Evolutionary conservation across 2,888 invertebrate genomes (phyloP), one percentile per base, ranked within the genome.

Genomic region (Halictus ligatus): DNA sequence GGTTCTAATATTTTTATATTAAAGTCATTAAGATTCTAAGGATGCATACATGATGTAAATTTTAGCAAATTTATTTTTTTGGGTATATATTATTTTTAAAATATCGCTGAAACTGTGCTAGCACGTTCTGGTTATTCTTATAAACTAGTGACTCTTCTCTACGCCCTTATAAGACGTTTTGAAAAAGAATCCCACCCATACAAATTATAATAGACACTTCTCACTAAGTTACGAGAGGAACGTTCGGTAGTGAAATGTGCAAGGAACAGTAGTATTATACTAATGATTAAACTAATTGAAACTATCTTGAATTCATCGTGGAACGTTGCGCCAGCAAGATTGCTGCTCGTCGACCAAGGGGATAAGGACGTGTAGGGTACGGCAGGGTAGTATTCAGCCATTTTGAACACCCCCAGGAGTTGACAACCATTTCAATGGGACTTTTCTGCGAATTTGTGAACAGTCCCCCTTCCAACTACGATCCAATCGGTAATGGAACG

Each of bases 361-460:
- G 58, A 58, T 58, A 58, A n/a, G 58, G n/a, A 12, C 58, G 58
- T 12, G 58, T 58, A n/a, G 58, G 58, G 58, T 58, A 58, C 58
- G 58, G 12, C 58, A 58, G 58, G n/a, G 58, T n/a, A 58, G 58
- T 58, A 58, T 58, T 58, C 58, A 58, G 58, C 58, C 58, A 58
- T 58, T 58, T 58, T 58, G 58, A 58, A 58, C 58, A 58, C n/a
- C 58, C 58, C n/a, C 12, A 58, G 58, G 58, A 58, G 58, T 58
- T n/a, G 58, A 58, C 58, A 58, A 58, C 58, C 58, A n/a, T n/a
- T 58, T 58, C 58, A 58, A 58, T 58, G 58, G 58, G 5, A 58
- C 58, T 58, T 58, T n/a, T 58, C 58, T 58, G 58, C 58, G 58
- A 58, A 58, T 58, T n/a, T n/a, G n/a, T 58, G 58, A n/a, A 58